Conservation (phyloP, 1,140 invertebrate species). For the Liolophura sinensis region DNA sequence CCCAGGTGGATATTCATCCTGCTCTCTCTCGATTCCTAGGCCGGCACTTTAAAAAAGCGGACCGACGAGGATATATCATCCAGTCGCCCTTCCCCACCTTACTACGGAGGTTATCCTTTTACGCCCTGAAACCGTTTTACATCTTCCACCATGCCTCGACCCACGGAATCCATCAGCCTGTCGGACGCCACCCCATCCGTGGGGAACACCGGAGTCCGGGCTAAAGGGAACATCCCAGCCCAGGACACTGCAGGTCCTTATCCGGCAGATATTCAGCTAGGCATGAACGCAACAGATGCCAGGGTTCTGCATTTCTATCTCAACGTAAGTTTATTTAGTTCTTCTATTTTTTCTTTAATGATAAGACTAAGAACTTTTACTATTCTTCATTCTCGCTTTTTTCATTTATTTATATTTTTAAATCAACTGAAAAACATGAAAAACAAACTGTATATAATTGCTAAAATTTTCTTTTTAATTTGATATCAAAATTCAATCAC, state of each 20-base stretch:
- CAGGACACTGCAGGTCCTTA: constrained; percentile 23
- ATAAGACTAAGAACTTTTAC: constrained; percentile 16
- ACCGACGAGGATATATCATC: too few relatives aligned
- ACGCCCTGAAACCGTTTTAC: not conserved
- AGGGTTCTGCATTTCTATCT: constrained; percentile 14
- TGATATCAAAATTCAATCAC: too few relatives aligned
- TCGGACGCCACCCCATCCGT: constrained; percentile 1
- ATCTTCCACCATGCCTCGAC: not conserved
- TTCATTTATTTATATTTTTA: not conserved
- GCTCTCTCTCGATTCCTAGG: too few relatives aligned
- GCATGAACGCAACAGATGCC: constrained; percentile 18
- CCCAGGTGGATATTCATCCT: too few relatives aligned
- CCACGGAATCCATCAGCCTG: not conserved
- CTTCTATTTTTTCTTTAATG: constrained; percentile 15
- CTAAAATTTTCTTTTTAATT: too few relatives aligned
- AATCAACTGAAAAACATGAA: too few relatives aligned
- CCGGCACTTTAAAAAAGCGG: too few relatives aligned
- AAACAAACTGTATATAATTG: too few relatives aligned
- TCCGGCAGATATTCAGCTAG: constrained; percentile 22
- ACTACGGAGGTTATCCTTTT: not conserved
- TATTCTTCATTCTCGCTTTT: not conserved
- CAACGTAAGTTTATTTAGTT: constrained; percentile 27
- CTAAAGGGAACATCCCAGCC: constrained; percentile 22
- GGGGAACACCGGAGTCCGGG: constrained; percentile 16
- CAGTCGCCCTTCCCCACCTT: too few relatives aligned